phyloP scores from a whole-genome alignment of 2,113 vertebrate species.

The Prunella fulvescens region DNA sequence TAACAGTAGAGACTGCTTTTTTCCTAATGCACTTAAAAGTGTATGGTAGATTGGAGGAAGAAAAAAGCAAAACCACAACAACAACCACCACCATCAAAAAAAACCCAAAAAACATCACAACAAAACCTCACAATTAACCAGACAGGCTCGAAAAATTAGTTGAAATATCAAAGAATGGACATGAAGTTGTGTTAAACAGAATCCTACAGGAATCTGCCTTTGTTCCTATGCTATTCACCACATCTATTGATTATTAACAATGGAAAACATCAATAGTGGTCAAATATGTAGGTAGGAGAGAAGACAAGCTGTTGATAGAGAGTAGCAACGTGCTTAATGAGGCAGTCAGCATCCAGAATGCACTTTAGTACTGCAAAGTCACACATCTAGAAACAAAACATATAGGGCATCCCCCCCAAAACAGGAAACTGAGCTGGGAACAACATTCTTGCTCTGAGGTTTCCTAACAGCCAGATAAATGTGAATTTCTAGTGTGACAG shows the following conservation, averaged over 20 bases:
- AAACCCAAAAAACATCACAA: not conserved
- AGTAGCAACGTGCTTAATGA: not conserved
- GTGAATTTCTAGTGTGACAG: accelerated
- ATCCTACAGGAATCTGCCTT: not conserved
- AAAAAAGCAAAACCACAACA: not conserved
- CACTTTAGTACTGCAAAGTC: not conserved
- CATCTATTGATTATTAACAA: not conserved
- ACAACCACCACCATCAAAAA: not conserved
- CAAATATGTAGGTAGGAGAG: not conserved
- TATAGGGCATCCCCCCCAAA: not conserved
- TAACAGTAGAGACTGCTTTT: not conserved
- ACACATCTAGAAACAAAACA: not conserved
- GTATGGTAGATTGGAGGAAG: not conserved
- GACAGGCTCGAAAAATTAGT: not conserved
- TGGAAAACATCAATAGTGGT: not conserved
- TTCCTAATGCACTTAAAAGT: not conserved
- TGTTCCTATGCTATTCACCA: not conserved
- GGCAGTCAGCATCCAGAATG: not conserved
- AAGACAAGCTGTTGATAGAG: not conserved
- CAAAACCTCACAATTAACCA: not conserved
- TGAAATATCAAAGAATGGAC: not conserved
- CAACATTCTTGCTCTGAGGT: not conserved
- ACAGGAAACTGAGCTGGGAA: not conserved
- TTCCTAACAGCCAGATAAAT: not conserved
- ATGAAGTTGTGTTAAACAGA: not conserved